These are phyloP conservation scores for Pelvicachromis taeniatus DNA, from an alignment of 2,113 vertebrate species.

Conservation along the genomic window DNA sequence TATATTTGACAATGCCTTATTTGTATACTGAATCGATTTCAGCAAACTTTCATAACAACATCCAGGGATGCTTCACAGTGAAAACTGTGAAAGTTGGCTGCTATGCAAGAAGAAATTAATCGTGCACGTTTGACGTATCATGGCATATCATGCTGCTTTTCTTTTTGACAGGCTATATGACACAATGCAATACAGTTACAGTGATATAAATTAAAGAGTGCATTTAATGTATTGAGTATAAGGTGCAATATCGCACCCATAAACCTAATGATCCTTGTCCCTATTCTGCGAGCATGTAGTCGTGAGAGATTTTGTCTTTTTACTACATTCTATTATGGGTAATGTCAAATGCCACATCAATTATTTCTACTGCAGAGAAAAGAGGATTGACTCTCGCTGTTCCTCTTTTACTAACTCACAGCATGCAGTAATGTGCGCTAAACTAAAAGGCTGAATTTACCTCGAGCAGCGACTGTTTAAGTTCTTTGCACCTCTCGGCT, in stretches of 20 bases:
- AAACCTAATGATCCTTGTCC: neutral
- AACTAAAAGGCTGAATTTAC: constrained; percentile 23
- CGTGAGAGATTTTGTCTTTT: constrained; percentile 2
- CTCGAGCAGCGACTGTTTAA: neutral
- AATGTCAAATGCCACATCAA: constrained; percentile 45
- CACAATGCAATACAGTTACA: neutral
- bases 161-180: neutral
- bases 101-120: neutral
- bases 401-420: constrained; percentile 30
- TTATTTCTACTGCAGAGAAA: constrained; percentile 32
- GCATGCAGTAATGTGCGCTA: neutral
- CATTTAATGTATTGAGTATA: neutral
- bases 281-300: neutral
- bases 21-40: neutral
- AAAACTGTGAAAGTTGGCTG: neutral
- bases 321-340: neutral
- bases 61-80: neutral
- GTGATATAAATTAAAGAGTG: neutral
- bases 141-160: neutral
- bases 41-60: neutral
- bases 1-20: neutral
- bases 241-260: neutral
- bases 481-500: neutral
- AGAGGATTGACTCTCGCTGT: constrained; percentile 24
- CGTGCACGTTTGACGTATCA: accelerated